Base-by-base conservation (phyloP, 2,797 vertebrate species). In the Hippopotamyrus pictus region DNA sequence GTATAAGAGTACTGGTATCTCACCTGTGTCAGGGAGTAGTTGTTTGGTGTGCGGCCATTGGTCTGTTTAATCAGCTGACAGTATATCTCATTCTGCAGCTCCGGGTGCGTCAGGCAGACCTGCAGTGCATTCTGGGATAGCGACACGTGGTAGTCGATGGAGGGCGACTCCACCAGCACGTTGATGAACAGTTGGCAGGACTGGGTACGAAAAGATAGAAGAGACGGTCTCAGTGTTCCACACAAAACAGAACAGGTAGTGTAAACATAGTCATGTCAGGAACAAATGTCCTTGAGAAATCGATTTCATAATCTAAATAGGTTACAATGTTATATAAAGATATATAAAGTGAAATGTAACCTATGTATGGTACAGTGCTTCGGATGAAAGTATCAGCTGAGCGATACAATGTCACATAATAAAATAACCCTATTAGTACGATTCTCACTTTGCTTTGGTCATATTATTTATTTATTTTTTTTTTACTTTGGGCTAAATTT, bases 141-240 rank as follows among this genome's bases (percentile, higher is more conserved):
- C 0, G 98, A 99, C 73, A 98, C 98, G 0, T 99, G 98, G 94
- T 99, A 99, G 93, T 99, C 98, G 53, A 99, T 94, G 0, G 98
- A 99, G 1, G 98, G 94, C 0, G 97, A 97, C 93, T 99, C 98
- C 54, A 98, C 97, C 3, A 98, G 96, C 89, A 99, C 98, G 0
- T 98, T 99, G 95, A 99, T 99, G 95, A 99, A 99, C 90, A 99
- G 96, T 94, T 99, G 98, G 93, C 98, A 99, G 86, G 97, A 98
- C 98, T 99, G 94, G 29, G 88, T 87, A 88, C 92, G n/a, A 69
- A 50, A 69, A 1, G 6, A 90, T 1, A 19, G 53, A 53, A 51
- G 14, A 76, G 41, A n/a, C 37, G n/a, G 6, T n/a, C 17, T 79
- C 37, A 37, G 41, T 53, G 46, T 62, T 41, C 29, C 86, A 87